A percentile compares a stretch with the other conserved stretches of the same genome.
Conservation (phyloP, 2,888 invertebrate species). For the Hesperia comma region DNA sequence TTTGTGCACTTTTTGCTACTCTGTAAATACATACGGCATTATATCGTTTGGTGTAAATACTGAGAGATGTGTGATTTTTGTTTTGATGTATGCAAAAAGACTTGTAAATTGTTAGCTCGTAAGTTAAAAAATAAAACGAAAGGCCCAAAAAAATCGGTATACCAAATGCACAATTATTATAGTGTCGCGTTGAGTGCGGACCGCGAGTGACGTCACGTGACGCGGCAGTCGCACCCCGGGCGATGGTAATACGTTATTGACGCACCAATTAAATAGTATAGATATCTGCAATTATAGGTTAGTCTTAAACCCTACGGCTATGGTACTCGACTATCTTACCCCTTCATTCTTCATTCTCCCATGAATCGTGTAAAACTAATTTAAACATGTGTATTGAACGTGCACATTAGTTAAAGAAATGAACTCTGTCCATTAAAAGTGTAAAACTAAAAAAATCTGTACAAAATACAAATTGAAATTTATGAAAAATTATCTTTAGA, state of each 20-base stretch:
- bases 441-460: slow-evolving; percentile 21
- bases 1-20: slow-evolving; percentile 82
- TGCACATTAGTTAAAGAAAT: slow-evolving; percentile 24
- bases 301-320: slow-evolving; percentile 8
- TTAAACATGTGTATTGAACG: slow-evolving; percentile 32
- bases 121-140: slow-evolving; percentile 68
- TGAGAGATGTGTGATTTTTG: slow-evolving; percentile 65
- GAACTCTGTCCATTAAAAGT: slow-evolving; percentile 33
- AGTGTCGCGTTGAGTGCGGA: background rate
- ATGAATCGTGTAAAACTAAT: slow-evolving; percentile 14
- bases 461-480: slow-evolving; percentile 17
- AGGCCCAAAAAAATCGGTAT: slow-evolving; percentile 78
- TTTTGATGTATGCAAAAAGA: slow-evolving; percentile 52
- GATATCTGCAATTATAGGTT: slow-evolving; percentile 58
- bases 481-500: slow-evolving; percentile 12
- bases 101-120: slow-evolving; percentile 56
- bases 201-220: background rate
- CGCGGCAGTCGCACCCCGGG: background rate
- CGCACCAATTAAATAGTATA: slow-evolving; percentile 75
- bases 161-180: slow-evolving; percentile 79
- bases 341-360: slow-evolving; percentile 30
- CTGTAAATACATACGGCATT: slow-evolving; percentile 67
- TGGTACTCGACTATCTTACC: slow-evolving; percentile 7
- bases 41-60: slow-evolving; percentile 64
- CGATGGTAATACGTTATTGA: slow-evolving; percentile 42